Conservation (phyloP, 2,797 vertebrate genomes). For the Syndactyla subalaris region DNA sequence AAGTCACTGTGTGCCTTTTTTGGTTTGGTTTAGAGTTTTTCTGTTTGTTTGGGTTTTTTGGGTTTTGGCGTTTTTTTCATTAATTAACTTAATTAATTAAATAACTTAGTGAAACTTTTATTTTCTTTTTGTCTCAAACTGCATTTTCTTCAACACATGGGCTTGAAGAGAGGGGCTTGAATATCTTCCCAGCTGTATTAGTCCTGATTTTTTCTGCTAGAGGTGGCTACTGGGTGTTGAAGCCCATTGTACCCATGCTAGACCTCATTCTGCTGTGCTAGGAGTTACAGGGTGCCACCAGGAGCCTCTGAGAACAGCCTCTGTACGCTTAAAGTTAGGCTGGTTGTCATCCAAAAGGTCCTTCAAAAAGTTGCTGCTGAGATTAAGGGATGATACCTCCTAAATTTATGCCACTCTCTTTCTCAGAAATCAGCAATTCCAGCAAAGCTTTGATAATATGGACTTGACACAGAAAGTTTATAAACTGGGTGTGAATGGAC, state of each 20-base stretch:
- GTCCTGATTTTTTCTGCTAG: not conserved
- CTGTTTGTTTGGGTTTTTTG: not conserved
- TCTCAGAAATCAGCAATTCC: not conserved
- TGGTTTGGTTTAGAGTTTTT: not conserved
- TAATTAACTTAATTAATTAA: not conserved
- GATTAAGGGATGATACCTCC: not conserved
- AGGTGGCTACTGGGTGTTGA: not conserved
- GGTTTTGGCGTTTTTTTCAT: not conserved
- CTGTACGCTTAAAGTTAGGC: not conserved
- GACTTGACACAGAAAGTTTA: not conserved
- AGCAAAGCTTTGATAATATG: not conserved
- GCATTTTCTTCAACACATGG: not conserved
- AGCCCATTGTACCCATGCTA: not conserved
- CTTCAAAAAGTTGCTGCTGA: accelerated
- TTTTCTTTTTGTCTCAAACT: not conserved
- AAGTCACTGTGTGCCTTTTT: not conserved
- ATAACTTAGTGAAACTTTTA: not conserved
- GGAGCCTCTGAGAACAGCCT: not conserved
- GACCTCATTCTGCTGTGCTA: not conserved
- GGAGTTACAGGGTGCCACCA: not conserved
- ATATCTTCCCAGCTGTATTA: not conserved
- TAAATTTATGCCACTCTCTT: not conserved
- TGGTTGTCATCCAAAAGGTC: not conserved
- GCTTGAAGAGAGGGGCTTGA: not conserved
- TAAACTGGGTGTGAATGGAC: not conserved